phyloP scores from a whole-genome alignment of 2,888 invertebrate species.

The Lasioglossum morio region DNA sequence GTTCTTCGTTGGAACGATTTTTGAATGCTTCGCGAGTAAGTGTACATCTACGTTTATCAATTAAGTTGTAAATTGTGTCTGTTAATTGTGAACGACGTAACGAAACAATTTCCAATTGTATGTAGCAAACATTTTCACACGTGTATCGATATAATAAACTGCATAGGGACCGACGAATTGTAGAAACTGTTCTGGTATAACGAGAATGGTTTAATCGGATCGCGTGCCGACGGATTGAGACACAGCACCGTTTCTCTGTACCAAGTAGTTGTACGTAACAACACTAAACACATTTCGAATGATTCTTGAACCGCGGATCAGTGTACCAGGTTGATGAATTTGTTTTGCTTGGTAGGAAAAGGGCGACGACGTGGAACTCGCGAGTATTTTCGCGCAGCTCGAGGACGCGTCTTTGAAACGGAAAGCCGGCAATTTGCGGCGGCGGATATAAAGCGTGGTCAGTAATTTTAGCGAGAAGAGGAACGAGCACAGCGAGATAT shows the following conservation, averaged over 20 bases:
- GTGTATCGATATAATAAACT: not conserved
- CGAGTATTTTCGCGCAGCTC: not conserved
- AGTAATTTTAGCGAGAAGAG: conserved; percentile 29
- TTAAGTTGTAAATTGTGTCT: not conserved
- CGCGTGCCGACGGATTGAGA: conserved; percentile 30
- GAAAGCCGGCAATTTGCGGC: not conserved
- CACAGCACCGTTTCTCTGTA: not conserved
- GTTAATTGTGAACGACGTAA: not conserved
- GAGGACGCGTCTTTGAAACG: not conserved
- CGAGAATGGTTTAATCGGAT: not conserved
- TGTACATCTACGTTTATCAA: not conserved
- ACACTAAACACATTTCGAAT: not conserved
- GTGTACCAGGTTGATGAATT: too few species aligned
- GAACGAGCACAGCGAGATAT: conserved; percentile 34
- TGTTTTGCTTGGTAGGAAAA: too few species aligned
- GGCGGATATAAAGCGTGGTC: not conserved
- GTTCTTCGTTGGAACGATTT: not conserved
- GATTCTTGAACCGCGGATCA: too few species aligned
- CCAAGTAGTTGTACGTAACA: not conserved
- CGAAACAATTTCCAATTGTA: not conserved
- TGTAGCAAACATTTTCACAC: not conserved
- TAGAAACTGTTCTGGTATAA: not conserved
- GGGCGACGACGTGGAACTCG: not conserved
- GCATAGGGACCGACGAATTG: not conserved
- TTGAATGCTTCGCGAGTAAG: not conserved